Percentiles rank a stretch among this genome's conserved stretches.
Evolutionary conservation across 2,113 vertebrate species (phyloP).

Genomic region (Osmerus mordax): DNA sequence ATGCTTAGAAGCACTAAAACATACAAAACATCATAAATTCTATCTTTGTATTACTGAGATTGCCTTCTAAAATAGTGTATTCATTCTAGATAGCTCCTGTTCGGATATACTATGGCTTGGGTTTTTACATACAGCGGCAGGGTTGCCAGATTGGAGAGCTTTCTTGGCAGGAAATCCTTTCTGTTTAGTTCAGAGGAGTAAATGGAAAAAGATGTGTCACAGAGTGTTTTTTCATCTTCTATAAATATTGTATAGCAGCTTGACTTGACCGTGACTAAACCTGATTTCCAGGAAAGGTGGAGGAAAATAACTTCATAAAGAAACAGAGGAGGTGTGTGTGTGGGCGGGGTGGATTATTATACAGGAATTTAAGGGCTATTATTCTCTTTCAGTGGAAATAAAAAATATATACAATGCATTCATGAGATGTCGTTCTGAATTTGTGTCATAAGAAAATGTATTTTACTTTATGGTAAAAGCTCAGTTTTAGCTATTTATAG

Average conservation of each 20-base stretch:
- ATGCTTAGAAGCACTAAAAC: too few relatives aligned
- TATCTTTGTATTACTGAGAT: neutral
- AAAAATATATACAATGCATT: too few relatives aligned
- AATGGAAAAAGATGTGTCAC: neutral
- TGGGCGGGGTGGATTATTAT: too few relatives aligned
- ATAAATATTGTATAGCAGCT: neutral
- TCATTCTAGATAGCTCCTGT: neutral
- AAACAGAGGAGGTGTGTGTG: too few relatives aligned
- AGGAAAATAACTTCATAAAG: too few relatives aligned
- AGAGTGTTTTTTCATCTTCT: neutral
- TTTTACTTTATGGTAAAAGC: too few relatives aligned
- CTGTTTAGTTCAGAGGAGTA: neutral
- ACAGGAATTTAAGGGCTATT: too few relatives aligned
- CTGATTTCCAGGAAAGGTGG: neutral
- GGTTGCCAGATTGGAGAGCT: constrained; percentile 29
- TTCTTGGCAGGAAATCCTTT: constrained; percentile 22
- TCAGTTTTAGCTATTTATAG: too few relatives aligned
- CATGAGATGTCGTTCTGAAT: too few relatives aligned
- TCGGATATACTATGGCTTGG: neutral
- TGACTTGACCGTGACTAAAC: neutral
- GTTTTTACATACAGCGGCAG: constrained; percentile 16
- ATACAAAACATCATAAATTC: too few relatives aligned
- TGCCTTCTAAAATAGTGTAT: neutral
- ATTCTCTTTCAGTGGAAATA: too few relatives aligned
- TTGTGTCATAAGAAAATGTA: too few relatives aligned